Conservation (phyloP, 2,888 invertebrate genomes). For the Drosophila yooni region DNA sequence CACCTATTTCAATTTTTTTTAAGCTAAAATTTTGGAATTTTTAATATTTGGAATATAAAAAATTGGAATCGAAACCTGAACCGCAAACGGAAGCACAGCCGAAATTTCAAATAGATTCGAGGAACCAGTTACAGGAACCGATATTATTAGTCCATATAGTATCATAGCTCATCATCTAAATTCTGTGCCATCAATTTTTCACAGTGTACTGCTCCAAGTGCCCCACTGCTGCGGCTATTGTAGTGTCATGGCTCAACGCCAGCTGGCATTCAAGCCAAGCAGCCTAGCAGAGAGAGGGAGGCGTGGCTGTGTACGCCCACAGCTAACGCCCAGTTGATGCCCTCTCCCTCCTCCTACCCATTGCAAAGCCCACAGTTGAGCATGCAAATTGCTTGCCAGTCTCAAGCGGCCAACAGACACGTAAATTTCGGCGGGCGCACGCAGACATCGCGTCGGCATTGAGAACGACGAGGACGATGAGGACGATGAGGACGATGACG, state of each 20-base stretch:
- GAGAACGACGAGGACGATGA: slow-evolving; percentile 18
- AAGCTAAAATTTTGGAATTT: not conserved
- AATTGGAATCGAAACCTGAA: not conserved
- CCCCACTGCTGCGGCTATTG: slow-evolving; percentile 1
- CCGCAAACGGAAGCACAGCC: not conserved
- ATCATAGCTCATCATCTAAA: not conserved
- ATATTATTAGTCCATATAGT: not conserved
- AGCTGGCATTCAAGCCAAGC: slow-evolving; percentile 60
- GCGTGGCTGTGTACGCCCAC: slow-evolving; percentile 49
- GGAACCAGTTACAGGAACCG: not conserved
- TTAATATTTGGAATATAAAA: too few species aligned
- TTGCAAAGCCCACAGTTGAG: slow-evolving; percentile 11
- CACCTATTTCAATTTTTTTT: too few species aligned
- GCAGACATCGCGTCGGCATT: slow-evolving; percentile 54
- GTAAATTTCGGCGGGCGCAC: slow-evolving; percentile 73
- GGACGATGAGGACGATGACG: slow-evolving; percentile 18
- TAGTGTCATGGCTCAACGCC: slow-evolving; percentile 62
- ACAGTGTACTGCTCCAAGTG: not conserved
- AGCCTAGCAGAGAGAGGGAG: slow-evolving; percentile 11
- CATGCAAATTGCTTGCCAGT: slow-evolving; percentile 62
- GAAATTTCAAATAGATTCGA: not conserved
- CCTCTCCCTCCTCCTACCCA: not conserved
- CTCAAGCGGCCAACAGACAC: slow-evolving; percentile 75
- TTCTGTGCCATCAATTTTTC: not conserved
- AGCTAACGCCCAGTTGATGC: slow-evolving; percentile 11